Evolutionary conservation across 2,888 invertebrate genomes (phyloP), one percentile per base, ranked within the genome.

Genomic region (Lymantria monacha): DNA sequence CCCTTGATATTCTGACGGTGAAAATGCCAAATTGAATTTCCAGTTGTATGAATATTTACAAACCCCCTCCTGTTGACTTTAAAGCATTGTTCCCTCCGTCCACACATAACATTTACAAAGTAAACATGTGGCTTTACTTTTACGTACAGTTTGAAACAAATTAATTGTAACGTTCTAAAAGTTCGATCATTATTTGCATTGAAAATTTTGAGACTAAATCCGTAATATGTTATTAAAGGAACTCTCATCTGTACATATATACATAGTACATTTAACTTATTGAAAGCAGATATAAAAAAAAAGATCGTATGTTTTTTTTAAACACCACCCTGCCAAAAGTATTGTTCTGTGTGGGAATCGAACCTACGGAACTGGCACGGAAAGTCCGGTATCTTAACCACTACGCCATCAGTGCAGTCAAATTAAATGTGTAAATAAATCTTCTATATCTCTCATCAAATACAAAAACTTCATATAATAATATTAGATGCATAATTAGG

Each of bases 11-110:
- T 73, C 74, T 67, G 63, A 66, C 71, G 70, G 64, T 67, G 74
- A 63, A 79, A 83, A 81, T 78, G 81, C 78, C 74, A 81, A 84
- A 85, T 84, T 83, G 79, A 84, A 85, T 85, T 86, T 83, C 66
- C 75, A 77, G 72, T 72, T 65, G 74, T 68, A 72, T 82, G 79
- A 83, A 85, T 85, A 85, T 83, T 83, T 83, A 69, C 85, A 78
- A 67, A 68, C 59, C 61, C 59, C n/a, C n/a, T n/a, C n/a, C 55
- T 59, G 81, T 82, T 81, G 78, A 82, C 76, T 81, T 76, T 77
- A 69, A 67, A 74, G 70, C 72, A 70, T 61, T 69, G 74, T 66
- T 64, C 57, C 59, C 54, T 58, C 55, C 59, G 58, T 58, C 61
- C 62, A 63, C 61, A 63, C 66, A 63, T 68, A 68, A 63, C 69